Conservation (phyloP, 2,113 vertebrate species). For the Electrona antarctica region DNA sequence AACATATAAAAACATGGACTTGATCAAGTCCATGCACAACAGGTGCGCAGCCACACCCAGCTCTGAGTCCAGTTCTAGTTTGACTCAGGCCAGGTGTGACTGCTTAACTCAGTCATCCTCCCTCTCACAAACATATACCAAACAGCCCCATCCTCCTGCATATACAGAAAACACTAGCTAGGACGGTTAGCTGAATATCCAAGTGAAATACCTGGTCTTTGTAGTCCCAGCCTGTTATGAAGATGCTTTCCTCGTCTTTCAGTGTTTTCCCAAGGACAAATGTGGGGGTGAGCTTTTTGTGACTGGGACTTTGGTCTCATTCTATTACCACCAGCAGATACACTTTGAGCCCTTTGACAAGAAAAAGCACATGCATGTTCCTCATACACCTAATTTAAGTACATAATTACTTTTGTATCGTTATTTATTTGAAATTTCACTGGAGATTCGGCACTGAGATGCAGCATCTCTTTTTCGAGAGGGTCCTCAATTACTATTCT, state of each 20-base stretch:
- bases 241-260: conserved; percentile 38
- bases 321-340: conserved; percentile 44
- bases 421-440: not conserved
- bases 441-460: too few relatives aligned
- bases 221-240: conserved; percentile 61
- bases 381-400: not conserved
- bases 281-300: conserved; percentile 27
- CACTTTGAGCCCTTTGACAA: conserved; percentile 61
- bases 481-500: too few relatives aligned
- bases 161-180: too few relatives aligned
- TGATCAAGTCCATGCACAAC: too few relatives aligned
- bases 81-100: too few relatives aligned
- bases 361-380: not conserved
- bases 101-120: too few relatives aligned
- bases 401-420: not conserved
- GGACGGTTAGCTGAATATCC: not conserved
- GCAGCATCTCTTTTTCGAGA: too few relatives aligned
- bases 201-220: conserved; percentile 71
- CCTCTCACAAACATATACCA: too few relatives aligned
- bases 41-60: too few relatives aligned
- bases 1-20: too few relatives aligned
- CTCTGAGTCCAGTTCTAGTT: too few relatives aligned
- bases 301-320: conserved; percentile 38
- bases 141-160: too few relatives aligned
- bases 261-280: conserved; percentile 41